Percentiles rank a stretch among this genome's conserved stretches.
Conservation (phyloP, 2,797 vertebrate genomes). For the Labroides dimidiatus region DNA sequence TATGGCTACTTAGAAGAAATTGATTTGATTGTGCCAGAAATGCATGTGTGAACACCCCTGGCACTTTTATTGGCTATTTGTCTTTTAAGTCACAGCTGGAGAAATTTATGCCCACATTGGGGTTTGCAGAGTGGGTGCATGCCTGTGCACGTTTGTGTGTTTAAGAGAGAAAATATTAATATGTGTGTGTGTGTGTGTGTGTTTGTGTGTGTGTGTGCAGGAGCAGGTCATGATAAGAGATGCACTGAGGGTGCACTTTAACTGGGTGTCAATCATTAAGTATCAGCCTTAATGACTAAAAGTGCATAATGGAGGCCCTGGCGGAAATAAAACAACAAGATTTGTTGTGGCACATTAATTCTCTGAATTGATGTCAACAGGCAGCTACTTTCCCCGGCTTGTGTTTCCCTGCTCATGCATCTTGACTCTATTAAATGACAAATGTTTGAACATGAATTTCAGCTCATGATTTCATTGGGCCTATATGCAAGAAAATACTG, state of each 20-base stretch:
- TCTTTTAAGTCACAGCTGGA: constrained; percentile 83
- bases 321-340: constrained; percentile 81
- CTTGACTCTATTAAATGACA: constrained; percentile 69
- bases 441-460: constrained; percentile 72
- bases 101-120: constrained; percentile 81
- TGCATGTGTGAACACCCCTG: constrained; percentile 91
- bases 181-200: constrained; percentile 43
- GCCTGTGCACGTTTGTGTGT: constrained; percentile 70
- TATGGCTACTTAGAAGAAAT: constrained; percentile 99
- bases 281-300: constrained; percentile 81
- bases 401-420: constrained; percentile 67
- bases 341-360: constrained; percentile 82
- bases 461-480: constrained; percentile 55
- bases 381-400: constrained; percentile 61
- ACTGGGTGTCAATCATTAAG: constrained; percentile 84
- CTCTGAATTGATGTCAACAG: constrained; percentile 82
- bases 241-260: constrained; percentile 84
- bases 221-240: constrained; percentile 76
- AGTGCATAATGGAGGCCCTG: constrained; percentile 77
- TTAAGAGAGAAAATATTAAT: constrained; percentile 77
- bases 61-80: constrained; percentile 98
- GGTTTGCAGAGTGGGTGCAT: constrained; percentile 72
- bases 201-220: constrained; percentile 6
- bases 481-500: constrained; percentile 29
- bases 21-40: constrained; percentile 98